Conservation (phyloP, 2,888 invertebrate genomes). For the Noctua janthina region DNA sequence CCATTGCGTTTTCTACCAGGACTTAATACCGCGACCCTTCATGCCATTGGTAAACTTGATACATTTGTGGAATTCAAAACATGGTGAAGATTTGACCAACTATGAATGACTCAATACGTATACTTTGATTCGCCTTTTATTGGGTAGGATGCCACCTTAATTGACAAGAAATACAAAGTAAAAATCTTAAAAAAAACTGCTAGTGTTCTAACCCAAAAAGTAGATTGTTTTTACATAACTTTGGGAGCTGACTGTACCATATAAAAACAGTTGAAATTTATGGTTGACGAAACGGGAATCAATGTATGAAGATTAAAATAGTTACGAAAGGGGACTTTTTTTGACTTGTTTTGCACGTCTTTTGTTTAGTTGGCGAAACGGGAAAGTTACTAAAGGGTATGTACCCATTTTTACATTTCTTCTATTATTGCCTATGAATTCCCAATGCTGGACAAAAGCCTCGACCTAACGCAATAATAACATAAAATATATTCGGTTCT, state of each 20-base stretch:
- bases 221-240: neutral
- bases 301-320: too few species aligned
- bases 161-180: neutral
- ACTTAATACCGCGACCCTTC: constrained; percentile 12
- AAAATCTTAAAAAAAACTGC: neutral
- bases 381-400: too few species aligned
- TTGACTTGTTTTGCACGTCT: too few species aligned
- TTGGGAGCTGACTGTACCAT: too few species aligned
- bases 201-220: neutral
- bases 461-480: neutral
- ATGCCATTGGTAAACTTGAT: constrained; percentile 16
- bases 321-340: too few species aligned
- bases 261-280: too few species aligned
- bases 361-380: too few species aligned
- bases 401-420: neutral
- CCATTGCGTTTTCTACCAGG: constrained; percentile 32
- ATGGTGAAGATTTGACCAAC: neutral
- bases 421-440: neutral
- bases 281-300: too few species aligned
- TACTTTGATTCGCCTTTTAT: neutral
- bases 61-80: constrained; percentile 28
- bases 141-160: too few species aligned
- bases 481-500: neutral
- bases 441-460: neutral
- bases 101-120: too few species aligned